A percentile compares a stretch with the other conserved stretches of the same genome.
Evolutionary conservation across 2,113 vertebrate genomes (phyloP).

Genomic region (Theropithecus gelada): DNA sequence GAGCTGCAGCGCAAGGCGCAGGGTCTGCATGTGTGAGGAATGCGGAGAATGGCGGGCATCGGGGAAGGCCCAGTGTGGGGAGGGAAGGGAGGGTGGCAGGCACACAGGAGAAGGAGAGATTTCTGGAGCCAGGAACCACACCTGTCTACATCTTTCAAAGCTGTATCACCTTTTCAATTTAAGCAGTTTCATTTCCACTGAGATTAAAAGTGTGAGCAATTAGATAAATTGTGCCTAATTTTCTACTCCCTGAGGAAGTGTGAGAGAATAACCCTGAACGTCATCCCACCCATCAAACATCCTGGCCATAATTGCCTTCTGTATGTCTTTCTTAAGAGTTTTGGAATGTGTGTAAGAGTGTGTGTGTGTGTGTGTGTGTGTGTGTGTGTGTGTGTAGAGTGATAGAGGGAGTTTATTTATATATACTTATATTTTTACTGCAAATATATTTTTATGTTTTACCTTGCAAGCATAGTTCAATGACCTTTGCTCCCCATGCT

Average conservation of each 20-base stretch:
- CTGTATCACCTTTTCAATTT: constrained; percentile 48
- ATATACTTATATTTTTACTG: not conserved
- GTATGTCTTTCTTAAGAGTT: not conserved
- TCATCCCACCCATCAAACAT: not conserved
- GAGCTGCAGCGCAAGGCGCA: not conserved
- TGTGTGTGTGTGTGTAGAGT: not conserved
- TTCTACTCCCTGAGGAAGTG: constrained; percentile 19
- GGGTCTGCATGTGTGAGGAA: constrained; percentile 15
- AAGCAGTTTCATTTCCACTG: constrained; percentile 54
- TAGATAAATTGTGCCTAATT: constrained; percentile 51
- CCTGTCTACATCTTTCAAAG: constrained; percentile 57
- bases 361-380: too few relatives aligned
- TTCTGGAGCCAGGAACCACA: constrained; percentile 62
- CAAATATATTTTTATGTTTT: not conserved
- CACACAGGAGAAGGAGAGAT: not conserved
- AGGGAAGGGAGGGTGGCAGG: not conserved
- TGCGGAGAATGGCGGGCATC: not conserved
- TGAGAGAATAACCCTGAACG: constrained; percentile 1
- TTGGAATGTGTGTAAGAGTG: not conserved
- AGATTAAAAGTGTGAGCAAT: constrained; percentile 56
- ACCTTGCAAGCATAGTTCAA: not conserved
- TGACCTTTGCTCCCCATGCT: not conserved
- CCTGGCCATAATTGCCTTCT: not conserved
- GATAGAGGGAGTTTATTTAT: not conserved
- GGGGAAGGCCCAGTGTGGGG: not conserved